Conservation (phyloP, 2,113 vertebrate genomes). For the Saguinus midas region DNA sequence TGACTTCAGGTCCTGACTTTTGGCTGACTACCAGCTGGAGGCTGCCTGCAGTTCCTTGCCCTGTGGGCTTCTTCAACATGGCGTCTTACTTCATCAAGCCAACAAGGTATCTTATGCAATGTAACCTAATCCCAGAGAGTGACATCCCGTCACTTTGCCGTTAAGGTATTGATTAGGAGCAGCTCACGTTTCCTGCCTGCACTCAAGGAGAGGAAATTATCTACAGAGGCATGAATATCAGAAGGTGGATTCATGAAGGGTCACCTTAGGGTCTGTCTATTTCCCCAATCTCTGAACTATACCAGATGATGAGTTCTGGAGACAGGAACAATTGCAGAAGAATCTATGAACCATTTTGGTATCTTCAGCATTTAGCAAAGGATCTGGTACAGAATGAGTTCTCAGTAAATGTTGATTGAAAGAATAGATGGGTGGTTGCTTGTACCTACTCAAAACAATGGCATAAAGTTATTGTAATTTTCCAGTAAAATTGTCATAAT, state of each 20-base stretch:
- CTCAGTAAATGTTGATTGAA: not conserved
- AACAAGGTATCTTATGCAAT: not conserved
- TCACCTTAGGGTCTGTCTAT: not conserved
- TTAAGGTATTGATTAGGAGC: not conserved
- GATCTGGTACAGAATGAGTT: not conserved
- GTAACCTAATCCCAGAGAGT: not conserved
- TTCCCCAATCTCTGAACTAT: too few relatives aligned
- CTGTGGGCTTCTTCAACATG: not conserved
- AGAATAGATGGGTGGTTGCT: not conserved
- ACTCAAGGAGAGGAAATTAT: not conserved
- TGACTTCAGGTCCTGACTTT: not conserved
- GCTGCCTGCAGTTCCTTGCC: not conserved
- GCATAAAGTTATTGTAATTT: not conserved
- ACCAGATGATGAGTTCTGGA: not conserved
- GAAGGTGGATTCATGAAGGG: not conserved
- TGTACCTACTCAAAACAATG: not conserved
- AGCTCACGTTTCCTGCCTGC: not conserved
- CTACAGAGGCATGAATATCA: not conserved
- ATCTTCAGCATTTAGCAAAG: not conserved
- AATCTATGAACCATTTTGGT: not conserved
- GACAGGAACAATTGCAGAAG: not conserved
- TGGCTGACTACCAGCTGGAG: not conserved
- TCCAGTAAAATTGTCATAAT: not conserved
- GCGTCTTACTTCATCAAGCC: not conserved
- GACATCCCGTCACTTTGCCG: not conserved